phyloP scores from a whole-genome alignment of 2,113 vertebrate genomes.

The Sinosuthora webbiana region DNA sequence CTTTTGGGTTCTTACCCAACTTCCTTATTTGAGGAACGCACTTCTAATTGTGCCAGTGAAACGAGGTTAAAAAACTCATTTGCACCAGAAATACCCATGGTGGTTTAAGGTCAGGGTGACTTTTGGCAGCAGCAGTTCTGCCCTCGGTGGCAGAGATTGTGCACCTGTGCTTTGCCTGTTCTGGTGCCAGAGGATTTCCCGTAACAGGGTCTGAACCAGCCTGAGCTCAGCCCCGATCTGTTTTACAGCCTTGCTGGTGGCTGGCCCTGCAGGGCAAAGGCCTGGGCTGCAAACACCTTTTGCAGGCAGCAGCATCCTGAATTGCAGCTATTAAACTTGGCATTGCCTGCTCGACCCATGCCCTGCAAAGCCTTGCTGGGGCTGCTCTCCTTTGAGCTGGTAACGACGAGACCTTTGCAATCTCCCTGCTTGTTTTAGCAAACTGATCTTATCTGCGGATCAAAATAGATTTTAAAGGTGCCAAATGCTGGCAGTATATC shows the following conservation, averaged over 20 bases:
- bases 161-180: not conserved
- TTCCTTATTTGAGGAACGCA: not conserved
- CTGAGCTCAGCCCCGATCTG: not conserved
- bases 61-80: not conserved
- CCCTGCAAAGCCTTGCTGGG: constrained; percentile 17
- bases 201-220: not conserved
- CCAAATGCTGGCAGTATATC: not conserved
- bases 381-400: not conserved
- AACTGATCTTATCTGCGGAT: constrained; percentile 45
- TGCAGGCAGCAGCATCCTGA: not conserved
- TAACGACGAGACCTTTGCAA: not conserved
- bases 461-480: constrained; percentile 33
- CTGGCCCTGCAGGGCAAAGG: not conserved
- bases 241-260: not conserved
- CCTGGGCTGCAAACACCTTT: not conserved
- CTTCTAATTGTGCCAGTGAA: not conserved
- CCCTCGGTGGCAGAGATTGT: not conserved
- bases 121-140: not conserved
- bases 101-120: not conserved
- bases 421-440: constrained; percentile 8
- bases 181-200: not conserved
- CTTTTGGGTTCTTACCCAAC: not conserved
- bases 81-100: not conserved
- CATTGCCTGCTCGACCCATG: constrained; percentile 13
- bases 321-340: constrained; percentile 4